Base-by-base conservation (phyloP, 2,888 invertebrate genomes). In the Caenorhabditis imperialis region DNA sequence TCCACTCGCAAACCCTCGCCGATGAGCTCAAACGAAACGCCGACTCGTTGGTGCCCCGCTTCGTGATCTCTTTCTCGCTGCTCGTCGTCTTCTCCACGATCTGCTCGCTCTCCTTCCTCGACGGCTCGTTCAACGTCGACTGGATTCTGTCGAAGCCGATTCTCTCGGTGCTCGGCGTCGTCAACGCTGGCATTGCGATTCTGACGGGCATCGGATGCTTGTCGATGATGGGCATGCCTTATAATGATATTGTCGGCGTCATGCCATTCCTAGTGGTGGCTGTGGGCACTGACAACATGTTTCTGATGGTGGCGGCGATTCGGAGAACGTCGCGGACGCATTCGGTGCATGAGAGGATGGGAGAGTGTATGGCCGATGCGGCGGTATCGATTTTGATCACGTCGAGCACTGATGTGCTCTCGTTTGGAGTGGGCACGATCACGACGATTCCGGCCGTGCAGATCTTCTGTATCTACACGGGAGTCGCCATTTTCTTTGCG, bases 261-360 rank as follows among this genome's bases (percentile, higher is more conserved):
- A 95, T 96, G 25, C 96, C 96, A 6, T 96, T 96, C 89, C 91
- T 96, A 70, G 95, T 96, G 93, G 93, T 96, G 84, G 96, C 95
- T 87, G 95, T 96, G 86, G 96, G 96, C 73, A 94, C 95, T 72
- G 96, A 96, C 88, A 96, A 96, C 89, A 96, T 95, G 1, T 96
- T 96, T 88, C 94, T 96, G 27, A 94, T 96, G 94, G 90, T 96
- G 85, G 95, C 95, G 2, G 94, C 95, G 0, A 95, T 96, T 94
- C 91, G 95, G 62, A 91, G 95, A 54, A 95, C 95, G 0, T 93
- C 94, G 6, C 78, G 88, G 12, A 79, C 79, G 1, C 77, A 79
- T 40, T 92, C 93, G 8, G 94, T 72, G 8, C 76, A 73, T 20
- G 77, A 81, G 45, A 37, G 81, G 58, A 78, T 78, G 78, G 78